Percentiles rank a stretch among this genome's conserved stretches.
phyloP scores from a whole-genome alignment of 2,797 vertebrate species.

The Myripristis jacobus region DNA sequence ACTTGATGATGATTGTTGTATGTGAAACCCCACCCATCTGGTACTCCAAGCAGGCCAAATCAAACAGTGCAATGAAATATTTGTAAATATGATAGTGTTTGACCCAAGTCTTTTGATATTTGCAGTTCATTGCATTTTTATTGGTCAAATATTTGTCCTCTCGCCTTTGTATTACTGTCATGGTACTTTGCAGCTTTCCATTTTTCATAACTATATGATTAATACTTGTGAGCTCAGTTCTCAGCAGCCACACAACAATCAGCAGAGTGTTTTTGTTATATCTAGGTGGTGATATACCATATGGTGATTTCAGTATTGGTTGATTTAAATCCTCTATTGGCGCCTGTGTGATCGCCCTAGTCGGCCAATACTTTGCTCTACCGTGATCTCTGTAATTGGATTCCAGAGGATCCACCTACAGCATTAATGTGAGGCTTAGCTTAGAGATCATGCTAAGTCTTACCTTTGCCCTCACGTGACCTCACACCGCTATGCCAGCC shows the following conservation, averaged over 20 bases:
- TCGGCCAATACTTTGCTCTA: slow-evolving; percentile 30
- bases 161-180: too few species aligned
- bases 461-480: slow-evolving; percentile 27
- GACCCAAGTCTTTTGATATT: background rate
- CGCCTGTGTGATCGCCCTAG: slow-evolving; percentile 11
- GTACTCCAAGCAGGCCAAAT: background rate
- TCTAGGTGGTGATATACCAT: slow-evolving; percentile 1
- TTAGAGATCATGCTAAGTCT: slow-evolving; percentile 46
- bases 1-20: background rate
- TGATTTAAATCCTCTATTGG: background rate
- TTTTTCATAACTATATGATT: too few species aligned
- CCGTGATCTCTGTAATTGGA: slow-evolving; percentile 73
- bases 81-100: background rate
- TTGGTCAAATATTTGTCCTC: background rate
- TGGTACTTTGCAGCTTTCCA: too few species aligned
- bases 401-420: slow-evolving; percentile 65
- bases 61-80: background rate
- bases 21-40: background rate
- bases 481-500: background rate
- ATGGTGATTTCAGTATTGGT: background rate
- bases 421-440: slow-evolving; percentile 67
- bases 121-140: background rate
- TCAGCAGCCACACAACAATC: background rate
- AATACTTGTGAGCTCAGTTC: too few species aligned
- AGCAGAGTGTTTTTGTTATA: background rate